Conservation (phyloP, 2,797 vertebrate genomes). For the Diplodus puntazzo region DNA sequence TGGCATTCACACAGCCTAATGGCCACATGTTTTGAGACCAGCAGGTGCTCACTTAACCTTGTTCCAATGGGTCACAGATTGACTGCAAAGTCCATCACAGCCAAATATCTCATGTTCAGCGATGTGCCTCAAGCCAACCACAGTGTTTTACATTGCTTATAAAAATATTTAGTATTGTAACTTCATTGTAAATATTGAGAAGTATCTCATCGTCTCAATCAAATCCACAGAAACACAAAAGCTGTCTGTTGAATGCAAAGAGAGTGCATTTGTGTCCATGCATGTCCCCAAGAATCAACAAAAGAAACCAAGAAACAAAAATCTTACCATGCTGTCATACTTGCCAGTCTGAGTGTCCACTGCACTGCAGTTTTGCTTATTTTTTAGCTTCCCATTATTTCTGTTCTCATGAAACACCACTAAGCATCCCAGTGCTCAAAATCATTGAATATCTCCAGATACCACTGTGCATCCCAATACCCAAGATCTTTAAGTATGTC, state of each 20-base stretch:
- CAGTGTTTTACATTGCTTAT: constrained; percentile 5
- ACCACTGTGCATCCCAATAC: neutral
- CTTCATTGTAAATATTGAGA: neutral
- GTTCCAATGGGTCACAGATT: constrained; percentile 51
- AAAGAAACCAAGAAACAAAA: neutral
- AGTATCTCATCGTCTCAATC: constrained; percentile 1
- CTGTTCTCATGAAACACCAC: neutral
- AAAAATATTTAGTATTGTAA: constrained; percentile 18
- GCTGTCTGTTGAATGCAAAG: neutral
- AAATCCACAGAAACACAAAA: neutral
- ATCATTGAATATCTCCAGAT: neutral
- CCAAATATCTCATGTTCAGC: constrained; percentile 56
- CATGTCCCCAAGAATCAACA: neutral
- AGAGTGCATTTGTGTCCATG: neutral
- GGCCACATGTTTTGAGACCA: constrained; percentile 75
- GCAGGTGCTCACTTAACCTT: constrained; percentile 80
- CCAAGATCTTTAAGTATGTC: neutral
- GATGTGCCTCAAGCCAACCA: constrained; percentile 11
- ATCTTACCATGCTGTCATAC: neutral
- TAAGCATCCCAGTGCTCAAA: neutral
- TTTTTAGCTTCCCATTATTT: neutral
- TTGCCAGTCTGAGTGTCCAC: neutral
- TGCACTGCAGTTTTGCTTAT: neutral
- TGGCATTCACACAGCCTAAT: constrained; percentile 63
- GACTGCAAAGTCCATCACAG: constrained; percentile 58